These are phyloP conservation scores for Psilopsiagon aymara DNA, from an alignment of 2,113 vertebrate genomes.

Conservation along the genomic window DNA sequence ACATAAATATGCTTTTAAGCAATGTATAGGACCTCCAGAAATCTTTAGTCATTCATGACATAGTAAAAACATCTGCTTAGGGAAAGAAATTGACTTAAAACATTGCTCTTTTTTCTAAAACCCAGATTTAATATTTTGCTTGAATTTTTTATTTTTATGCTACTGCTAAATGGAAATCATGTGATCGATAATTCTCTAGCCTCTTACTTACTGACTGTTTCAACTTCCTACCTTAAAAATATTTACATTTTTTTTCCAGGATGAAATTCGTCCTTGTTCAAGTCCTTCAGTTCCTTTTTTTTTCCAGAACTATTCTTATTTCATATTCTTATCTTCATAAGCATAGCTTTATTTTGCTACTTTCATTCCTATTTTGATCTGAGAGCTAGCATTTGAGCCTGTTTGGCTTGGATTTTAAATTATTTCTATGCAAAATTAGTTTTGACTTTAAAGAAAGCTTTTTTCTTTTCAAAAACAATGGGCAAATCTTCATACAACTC, in stretches of 20 bases:
- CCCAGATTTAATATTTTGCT: not conserved
- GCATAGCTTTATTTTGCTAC: not conserved
- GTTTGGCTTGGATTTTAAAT: not conserved
- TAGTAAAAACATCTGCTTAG: not conserved
- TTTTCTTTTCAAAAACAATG: not conserved
- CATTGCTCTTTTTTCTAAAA: not conserved
- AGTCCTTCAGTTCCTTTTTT: not conserved
- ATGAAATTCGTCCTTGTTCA: not conserved
- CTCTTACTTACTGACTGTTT: not conserved
- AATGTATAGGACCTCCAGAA: not conserved
- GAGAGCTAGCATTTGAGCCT: not conserved
- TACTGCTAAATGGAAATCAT: not conserved
- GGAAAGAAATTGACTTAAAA: not conserved
- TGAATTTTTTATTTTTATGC: not conserved
- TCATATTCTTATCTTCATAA: not conserved
- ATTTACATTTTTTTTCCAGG: not conserved
- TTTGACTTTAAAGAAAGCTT: not conserved
- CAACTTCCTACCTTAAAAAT: not conserved
- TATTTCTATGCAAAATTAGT: not conserved
- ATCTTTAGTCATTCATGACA: not conserved
- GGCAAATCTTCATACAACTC: accelerated
- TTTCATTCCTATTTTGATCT: not conserved
- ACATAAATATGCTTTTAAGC: not conserved
- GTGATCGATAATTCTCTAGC: not conserved
- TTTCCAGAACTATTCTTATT: not conserved